Evolutionary conservation across 2,797 vertebrate genomes (phyloP).

Genomic region (Gorsachius magnificus): DNA sequence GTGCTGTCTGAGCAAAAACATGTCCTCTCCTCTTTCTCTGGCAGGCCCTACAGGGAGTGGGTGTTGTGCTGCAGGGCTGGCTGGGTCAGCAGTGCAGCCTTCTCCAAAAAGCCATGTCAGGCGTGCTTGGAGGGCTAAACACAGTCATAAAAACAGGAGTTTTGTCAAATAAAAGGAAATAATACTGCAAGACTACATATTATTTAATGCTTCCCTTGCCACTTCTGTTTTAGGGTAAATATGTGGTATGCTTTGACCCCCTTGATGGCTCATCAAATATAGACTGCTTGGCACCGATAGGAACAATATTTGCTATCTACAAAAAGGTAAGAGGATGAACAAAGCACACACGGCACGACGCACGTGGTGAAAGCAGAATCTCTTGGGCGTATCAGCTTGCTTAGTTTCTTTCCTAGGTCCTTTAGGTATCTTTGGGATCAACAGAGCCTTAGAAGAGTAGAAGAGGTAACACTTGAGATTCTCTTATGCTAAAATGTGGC

Average conservation of each 20-base stretch:
- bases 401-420: neutral
- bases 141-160: neutral
- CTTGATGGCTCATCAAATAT: slow-evolving; percentile 98
- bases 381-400: neutral
- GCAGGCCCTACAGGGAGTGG: neutral
- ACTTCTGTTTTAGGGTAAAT: slow-evolving; percentile 86
- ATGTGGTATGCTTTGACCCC: slow-evolving; percentile 95
- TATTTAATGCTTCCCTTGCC: neutral
- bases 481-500: neutral
- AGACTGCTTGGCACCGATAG: slow-evolving; percentile 95
- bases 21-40: neutral
- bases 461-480: neutral
- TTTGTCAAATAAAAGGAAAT: neutral
- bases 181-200: neutral
- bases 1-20: neutral
- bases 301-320: slow-evolving; percentile 96
- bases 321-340: slow-evolving; percentile 82
- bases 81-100: neutral
- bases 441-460: neutral
- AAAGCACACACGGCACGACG: neutral
- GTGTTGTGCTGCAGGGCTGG: neutral
- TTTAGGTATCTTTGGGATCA: neutral
- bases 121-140: rapidly evolving
- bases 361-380: neutral
- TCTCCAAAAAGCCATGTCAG: neutral